Conservation (phyloP, 2,113 vertebrate species). For the Eurypyga helias region DNA sequence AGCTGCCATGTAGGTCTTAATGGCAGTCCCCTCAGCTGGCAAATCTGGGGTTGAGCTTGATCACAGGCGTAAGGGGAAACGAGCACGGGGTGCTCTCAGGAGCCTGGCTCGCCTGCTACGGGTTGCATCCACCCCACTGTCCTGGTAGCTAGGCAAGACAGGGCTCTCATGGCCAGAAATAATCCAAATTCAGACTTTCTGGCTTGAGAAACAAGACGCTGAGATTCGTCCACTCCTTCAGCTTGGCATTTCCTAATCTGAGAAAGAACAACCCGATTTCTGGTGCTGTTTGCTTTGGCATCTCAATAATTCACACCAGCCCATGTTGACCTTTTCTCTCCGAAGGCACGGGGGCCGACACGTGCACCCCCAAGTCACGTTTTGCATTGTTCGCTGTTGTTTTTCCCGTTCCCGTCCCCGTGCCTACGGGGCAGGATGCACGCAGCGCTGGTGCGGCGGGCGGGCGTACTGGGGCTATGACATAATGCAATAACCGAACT, state of each 20-base stretch:
- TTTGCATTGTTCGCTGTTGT: not conserved
- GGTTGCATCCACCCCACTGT: not conserved
- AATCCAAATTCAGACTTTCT: not conserved
- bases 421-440: not conserved
- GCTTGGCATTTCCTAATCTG: not conserved
- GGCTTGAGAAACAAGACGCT: not conserved
- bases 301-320: not conserved
- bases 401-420: fast-evolving
- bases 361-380: not conserved
- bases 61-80: not conserved
- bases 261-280: not conserved
- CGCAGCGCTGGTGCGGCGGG: not conserved
- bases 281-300: not conserved
- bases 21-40: not conserved
- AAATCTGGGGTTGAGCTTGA: not conserved
- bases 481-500: not conserved
- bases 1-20: not conserved
- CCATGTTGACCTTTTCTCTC: not conserved
- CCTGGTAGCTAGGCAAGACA: fast-evolving
- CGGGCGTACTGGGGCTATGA: not conserved
- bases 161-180: not conserved
- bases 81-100: not conserved
- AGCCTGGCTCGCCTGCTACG: fast-evolving
- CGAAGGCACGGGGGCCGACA: not conserved
- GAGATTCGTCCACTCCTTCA: not conserved